Evolutionary conservation across 2,113 vertebrate species (phyloP).

Genomic region (Coregonus clupeaformis): DNA sequence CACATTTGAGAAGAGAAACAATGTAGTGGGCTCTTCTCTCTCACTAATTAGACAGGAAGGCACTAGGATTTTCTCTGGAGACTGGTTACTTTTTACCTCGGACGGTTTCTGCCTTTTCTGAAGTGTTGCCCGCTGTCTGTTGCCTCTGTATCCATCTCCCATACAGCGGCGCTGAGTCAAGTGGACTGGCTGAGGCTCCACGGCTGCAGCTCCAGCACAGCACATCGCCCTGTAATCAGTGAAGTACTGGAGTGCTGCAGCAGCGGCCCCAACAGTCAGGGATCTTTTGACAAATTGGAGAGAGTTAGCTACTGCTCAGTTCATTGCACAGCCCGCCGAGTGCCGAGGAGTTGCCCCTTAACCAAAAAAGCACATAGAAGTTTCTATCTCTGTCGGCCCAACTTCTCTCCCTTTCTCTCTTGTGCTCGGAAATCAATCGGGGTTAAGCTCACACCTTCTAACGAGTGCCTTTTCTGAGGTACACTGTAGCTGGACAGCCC

Average conservation of each 20-base stretch:
- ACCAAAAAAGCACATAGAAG: too few relatives aligned
- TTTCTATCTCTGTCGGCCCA: too few relatives aligned
- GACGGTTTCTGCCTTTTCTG: neutral
- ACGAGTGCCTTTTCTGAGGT: slow-evolving; percentile 52
- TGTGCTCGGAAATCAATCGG: slow-evolving; percentile 66
- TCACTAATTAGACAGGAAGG: too few relatives aligned
- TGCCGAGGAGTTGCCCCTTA: neutral
- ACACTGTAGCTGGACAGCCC: slow-evolving; percentile 36
- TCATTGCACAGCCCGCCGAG: slow-evolving; percentile 64
- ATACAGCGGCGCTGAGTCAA: slow-evolving; percentile 42
- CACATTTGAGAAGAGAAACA: too few relatives aligned
- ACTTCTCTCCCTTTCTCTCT: neutral
- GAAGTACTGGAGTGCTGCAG: slow-evolving; percentile 49
- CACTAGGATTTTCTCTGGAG: too few relatives aligned
- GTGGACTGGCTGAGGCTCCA: slow-evolving; percentile 59
- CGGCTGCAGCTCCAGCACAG: slow-evolving; percentile 50
- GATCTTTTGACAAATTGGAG: slow-evolving; percentile 68
- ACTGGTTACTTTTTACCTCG: too few relatives aligned
- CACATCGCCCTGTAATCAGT: neutral
- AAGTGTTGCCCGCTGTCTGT: slow-evolving; percentile 6
- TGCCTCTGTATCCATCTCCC: slow-evolving; percentile 30
- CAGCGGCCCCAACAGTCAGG: slow-evolving; percentile 57
- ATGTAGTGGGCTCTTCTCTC: too few relatives aligned
- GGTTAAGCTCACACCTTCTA: slow-evolving; percentile 68
- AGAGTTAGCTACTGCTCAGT: slow-evolving; percentile 68